Percentiles rank a stretch among this genome's conserved stretches.
phyloP scores from a whole-genome alignment of 2,113 vertebrate species.

The Petrocephalus zakoni region DNA sequence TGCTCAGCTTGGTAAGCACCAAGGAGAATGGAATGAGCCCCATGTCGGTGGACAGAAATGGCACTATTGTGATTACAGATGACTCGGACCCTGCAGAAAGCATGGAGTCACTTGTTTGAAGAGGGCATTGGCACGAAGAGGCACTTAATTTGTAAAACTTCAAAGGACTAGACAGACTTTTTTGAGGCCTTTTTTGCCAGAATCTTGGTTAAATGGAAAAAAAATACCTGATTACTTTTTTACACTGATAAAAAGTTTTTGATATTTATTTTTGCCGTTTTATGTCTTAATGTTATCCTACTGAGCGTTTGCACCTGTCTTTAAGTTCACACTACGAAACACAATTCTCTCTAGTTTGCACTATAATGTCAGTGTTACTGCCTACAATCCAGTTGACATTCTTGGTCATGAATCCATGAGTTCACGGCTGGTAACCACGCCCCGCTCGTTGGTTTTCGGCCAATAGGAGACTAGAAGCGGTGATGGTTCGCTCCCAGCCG shows the following conservation, averaged over 20 bases:
- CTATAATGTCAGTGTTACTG: conserved; percentile 98
- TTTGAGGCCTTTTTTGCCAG: conserved; percentile 99
- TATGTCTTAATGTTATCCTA: conserved; percentile 98
- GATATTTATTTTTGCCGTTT: conserved; percentile 99
- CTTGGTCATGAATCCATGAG: conserved; percentile 55
- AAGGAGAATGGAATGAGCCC: conserved; percentile 73
- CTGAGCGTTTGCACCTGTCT: conserved; percentile 87
- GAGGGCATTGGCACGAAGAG: conserved; percentile 51
- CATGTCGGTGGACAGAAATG: conserved; percentile 76
- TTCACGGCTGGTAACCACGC: conserved; percentile 42
- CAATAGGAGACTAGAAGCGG: conserved; percentile 29
- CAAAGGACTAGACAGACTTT: conserved; percentile 87
- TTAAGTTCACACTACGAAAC: conserved; percentile 80
- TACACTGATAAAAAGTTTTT: conserved; percentile 99
- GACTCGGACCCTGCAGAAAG: conserved; percentile 84
- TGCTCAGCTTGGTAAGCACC: conserved; percentile 87
- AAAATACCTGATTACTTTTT: conserved; percentile 96
- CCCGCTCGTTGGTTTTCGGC: conserved; percentile 33
- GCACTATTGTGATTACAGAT: conserved; percentile 73
- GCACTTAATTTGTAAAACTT: conserved; percentile 83
- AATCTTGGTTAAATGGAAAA: conserved; percentile 89
- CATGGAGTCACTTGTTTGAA: conserved; percentile 89
- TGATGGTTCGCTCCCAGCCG: conserved; percentile 22
- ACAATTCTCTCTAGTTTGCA: conserved; percentile 89
- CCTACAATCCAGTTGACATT: conserved; percentile 71